These are phyloP conservation scores for Apaloderma vittatum DNA, from an alignment of 2,113 vertebrate species.

Conservation along the genomic window DNA sequence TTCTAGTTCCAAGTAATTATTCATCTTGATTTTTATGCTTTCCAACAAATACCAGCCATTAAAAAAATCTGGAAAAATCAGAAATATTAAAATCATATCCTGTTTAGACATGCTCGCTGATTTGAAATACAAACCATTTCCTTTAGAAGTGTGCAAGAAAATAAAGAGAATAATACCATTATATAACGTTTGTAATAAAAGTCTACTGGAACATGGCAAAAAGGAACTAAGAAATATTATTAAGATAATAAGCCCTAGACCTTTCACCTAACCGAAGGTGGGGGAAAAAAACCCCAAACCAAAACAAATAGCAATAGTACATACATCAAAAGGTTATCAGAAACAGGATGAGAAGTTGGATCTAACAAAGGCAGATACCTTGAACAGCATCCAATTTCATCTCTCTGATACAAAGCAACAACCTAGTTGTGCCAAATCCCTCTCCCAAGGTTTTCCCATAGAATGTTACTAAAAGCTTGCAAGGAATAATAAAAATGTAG, in stretches of 20 bases:
- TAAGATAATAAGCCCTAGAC: background rate
- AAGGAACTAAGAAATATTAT: background rate
- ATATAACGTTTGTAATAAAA: background rate
- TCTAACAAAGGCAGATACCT: background rate
- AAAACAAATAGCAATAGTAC: background rate
- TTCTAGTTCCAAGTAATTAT: background rate
- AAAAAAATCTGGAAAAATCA: background rate
- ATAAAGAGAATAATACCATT: constrained; percentile 31
- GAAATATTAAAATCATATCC: background rate
- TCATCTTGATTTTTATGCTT: background rate
- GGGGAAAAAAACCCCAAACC: rapidly evolving
- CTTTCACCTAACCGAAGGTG: background rate
- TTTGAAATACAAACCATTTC: constrained; percentile 38
- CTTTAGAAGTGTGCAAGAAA: constrained; percentile 39
- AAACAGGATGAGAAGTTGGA: background rate
- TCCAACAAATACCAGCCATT: background rate
- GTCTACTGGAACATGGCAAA: background rate
- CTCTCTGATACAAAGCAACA: background rate
- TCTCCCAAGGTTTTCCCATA: background rate
- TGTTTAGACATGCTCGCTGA: background rate
- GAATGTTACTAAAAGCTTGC: background rate
- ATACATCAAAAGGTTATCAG: background rate
- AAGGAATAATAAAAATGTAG: background rate
- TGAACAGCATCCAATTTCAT: background rate
- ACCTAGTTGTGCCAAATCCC: background rate